Percentiles rank a stretch among this genome's conserved stretches.
Evolutionary conservation across 2,888 invertebrate species (phyloP).

Genomic region (Drosophila neotestacea): DNA sequence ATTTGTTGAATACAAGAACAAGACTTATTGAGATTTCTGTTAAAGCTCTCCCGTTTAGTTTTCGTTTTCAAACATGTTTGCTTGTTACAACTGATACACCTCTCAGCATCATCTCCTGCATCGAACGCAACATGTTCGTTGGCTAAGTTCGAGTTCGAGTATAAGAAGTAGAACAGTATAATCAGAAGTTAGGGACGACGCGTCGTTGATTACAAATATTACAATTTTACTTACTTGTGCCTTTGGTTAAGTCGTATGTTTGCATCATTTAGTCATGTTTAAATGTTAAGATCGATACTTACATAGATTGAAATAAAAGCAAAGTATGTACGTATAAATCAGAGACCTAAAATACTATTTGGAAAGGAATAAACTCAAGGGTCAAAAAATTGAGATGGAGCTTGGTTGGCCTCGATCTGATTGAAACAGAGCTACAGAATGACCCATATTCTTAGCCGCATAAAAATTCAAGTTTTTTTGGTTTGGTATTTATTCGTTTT

Average conservation of each 20-base stretch:
- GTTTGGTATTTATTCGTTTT: slow-evolving; percentile 34
- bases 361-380: too few relatives aligned
- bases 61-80: slow-evolving; percentile 16
- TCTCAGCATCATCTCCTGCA: slow-evolving; percentile 8
- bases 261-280: background rate
- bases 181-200: too few relatives aligned
- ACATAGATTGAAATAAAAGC: background rate
- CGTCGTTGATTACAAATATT: background rate
- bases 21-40: background rate
- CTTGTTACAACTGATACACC: background rate
- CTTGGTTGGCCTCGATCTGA: background rate
- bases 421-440: slow-evolving; percentile 2
- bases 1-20: background rate
- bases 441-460: slow-evolving; percentile 37
- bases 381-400: background rate
- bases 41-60: background rate
- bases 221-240: background rate
- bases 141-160: background rate
- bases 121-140: slow-evolving; percentile 32
- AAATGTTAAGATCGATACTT: background rate
- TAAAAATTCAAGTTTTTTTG: slow-evolving; percentile 41
- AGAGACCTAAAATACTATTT: too few relatives aligned
- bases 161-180: background rate
- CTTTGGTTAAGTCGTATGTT: background rate
- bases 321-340: background rate